These are phyloP conservation scores for Parapristionchus giblindavisi DNA, from an alignment of 2,888 invertebrate genomes.

Conservation along the genomic window DNA sequence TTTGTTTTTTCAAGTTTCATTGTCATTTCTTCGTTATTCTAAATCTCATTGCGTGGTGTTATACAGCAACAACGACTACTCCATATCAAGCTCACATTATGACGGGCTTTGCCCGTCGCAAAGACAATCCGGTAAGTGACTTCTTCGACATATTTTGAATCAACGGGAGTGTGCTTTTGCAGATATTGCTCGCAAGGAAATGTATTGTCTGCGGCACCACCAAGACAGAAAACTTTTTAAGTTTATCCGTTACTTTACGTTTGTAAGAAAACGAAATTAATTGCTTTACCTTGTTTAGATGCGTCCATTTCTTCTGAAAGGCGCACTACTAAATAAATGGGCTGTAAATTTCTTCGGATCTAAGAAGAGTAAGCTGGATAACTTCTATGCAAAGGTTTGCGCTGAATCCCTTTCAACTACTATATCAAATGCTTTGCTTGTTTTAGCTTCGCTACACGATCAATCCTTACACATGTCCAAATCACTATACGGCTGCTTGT, in stretches of 20 bases:
- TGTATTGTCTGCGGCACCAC: slow-evolving; percentile 29
- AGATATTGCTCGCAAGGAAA: background rate
- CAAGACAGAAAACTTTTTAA: background rate
- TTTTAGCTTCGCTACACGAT: slow-evolving; percentile 25
- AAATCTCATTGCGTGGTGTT: too few relatives aligned
- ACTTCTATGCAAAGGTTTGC: slow-evolving; percentile 16
- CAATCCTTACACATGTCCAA: slow-evolving; percentile 3
- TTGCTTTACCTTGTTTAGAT: slow-evolving; percentile 6
- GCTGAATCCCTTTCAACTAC: background rate
- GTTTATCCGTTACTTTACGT: background rate
- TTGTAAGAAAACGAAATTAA: background rate
- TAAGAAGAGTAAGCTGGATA: background rate
- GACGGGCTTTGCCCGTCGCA: too few relatives aligned
- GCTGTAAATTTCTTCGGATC: background rate
- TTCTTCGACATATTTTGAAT: too few relatives aligned
- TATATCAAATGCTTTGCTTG: background rate
- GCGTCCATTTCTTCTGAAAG: slow-evolving; percentile 21
- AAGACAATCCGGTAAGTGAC: too few relatives aligned
- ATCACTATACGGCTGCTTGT: background rate
- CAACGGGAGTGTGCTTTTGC: too few relatives aligned
- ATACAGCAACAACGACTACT: too few relatives aligned
- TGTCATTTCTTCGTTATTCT: too few relatives aligned
- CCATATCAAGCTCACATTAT: too few relatives aligned
- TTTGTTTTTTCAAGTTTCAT: too few relatives aligned
- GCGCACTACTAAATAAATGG: slow-evolving; percentile 10